Base-by-base conservation (phyloP, 2,888 invertebrate species). In the Odontocerum albicorne region DNA sequence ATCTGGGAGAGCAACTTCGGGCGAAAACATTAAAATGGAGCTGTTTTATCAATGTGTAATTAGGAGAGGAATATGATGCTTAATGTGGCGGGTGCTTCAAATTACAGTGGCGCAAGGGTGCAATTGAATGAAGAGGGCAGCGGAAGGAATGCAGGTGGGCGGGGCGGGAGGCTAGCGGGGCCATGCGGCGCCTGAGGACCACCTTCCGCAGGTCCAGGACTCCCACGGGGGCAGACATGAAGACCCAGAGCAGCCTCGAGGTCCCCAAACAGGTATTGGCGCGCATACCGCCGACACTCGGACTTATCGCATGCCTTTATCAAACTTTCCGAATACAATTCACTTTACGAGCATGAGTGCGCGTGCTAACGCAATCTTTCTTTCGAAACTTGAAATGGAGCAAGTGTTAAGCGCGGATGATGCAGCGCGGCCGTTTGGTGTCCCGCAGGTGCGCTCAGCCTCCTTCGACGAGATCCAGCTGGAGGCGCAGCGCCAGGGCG, bases 391-490 rank as follows among this genome's bases (percentile, higher is more conserved):
- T 42, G 44, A 54, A 58, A 49, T 50, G 58, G 49, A 47, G 35
- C 35, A 46, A 47, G 31, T 27, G 47, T 38, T 53, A 31, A 49
- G 47, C 44, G 49, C 47, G 20, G 53, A 53, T 57, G 57, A 53
- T 43, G 35, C 53, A 43, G 49, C 44, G 57, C 35, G 49, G 47
- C 51, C 51, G 42, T 55, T 55, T 51, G 52, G 44, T 57, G 38
- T 55, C 53, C 55, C 55, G 43, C 60, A 83, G 83, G 87, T 92
- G 66, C 88, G 92, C 65, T 92, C 92, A 61, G 91, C 91, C 60
- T 91, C 92, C 62, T 92, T 92, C 77, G 92, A 92, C 77, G 92
- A 92, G 77, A 92, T 91, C 70, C 89, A 91, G 70, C 70, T 90
- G 70, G 89, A 87, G 67, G 84, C 87, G 49, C 86, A 87, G 65